These are phyloP conservation scores for Blastobasis adustella DNA, from an alignment of 2,888 invertebrate genomes.

Conservation along the genomic window DNA sequence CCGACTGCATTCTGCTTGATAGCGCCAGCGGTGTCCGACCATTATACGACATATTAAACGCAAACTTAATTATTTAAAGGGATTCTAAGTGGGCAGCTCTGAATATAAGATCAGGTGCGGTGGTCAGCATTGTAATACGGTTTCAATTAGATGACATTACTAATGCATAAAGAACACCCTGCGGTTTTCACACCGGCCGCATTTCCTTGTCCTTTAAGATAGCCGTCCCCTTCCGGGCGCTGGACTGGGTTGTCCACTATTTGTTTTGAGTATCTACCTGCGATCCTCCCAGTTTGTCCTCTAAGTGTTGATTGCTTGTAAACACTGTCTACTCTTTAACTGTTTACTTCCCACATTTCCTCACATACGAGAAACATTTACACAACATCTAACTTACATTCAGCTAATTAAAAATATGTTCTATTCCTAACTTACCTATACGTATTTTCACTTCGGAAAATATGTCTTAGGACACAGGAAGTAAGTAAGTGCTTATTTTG, in stretches of 20 bases:
- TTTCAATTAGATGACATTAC: slow-evolving; percentile 66
- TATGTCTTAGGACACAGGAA: no score
- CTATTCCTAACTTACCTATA: no score
- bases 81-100: slow-evolving; percentile 20
- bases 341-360: slow-evolving; percentile 31
- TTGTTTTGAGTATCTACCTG: slow-evolving; percentile 60
- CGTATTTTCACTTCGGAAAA: no score
- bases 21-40: not conserved
- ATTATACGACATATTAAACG: no score
- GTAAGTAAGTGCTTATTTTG: no score
- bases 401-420: no score
- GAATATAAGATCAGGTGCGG: slow-evolving; percentile 44
- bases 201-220: slow-evolving; percentile 62
- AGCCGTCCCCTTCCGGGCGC: slow-evolving; percentile 52
- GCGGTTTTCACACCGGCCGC: slow-evolving; percentile 48
- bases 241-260: slow-evolving; percentile 51
- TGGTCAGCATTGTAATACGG: slow-evolving; percentile 53
- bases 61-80: slow-evolving; percentile 3
- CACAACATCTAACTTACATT: no score
- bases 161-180: slow-evolving; percentile 67
- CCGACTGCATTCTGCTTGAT: slow-evolving; percentile 4
- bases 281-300: slow-evolving; percentile 64
- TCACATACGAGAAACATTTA: not conserved
- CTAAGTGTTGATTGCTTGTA: slow-evolving; percentile 72
- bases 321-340: slow-evolving; percentile 55